phyloP scores from a whole-genome alignment of 2,888 invertebrate species.

The Pollenia labialis region DNA sequence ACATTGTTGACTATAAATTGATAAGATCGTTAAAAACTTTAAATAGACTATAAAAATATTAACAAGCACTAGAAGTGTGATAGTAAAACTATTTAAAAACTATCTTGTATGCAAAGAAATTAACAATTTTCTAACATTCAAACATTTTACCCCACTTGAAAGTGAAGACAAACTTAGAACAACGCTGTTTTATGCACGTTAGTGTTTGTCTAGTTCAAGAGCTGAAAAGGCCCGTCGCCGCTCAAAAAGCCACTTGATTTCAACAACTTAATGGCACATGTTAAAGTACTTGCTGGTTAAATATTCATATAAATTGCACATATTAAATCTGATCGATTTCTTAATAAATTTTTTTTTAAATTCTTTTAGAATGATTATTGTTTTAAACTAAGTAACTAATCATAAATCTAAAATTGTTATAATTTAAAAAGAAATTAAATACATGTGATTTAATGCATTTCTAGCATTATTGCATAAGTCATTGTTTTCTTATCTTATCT shows the following conservation, averaged over 20 bases:
- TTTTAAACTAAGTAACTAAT: not conserved
- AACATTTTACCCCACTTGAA: slow-evolving; percentile 6
- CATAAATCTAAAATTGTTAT: no score
- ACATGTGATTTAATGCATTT: no score
- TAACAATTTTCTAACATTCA: slow-evolving; percentile 2
- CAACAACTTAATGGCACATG: slow-evolving; percentile 54
- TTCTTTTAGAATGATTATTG: not conserved
- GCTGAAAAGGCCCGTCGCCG: not conserved
- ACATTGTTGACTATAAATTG: slow-evolving; percentile 53
- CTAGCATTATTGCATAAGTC: no score
- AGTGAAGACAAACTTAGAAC: not conserved
- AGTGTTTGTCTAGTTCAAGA: not conserved
- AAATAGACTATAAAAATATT: not conserved
- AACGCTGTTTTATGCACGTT: not conserved
- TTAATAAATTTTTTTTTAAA: no score
- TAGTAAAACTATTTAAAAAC: slow-evolving; percentile 28
- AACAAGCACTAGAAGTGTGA: slow-evolving; percentile 11
- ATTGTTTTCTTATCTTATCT: no score
- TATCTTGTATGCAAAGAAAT: slow-evolving; percentile 1
- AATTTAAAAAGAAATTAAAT: no score
- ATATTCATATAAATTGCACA: slow-evolving; percentile 25
- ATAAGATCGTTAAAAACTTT: slow-evolving; percentile 52
- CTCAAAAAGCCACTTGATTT: not conserved
- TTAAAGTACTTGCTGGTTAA: slow-evolving; percentile 48
- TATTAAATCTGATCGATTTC: not conserved